Conservation (phyloP, 2,888 invertebrate species). For the Isoperla grammatica region DNA sequence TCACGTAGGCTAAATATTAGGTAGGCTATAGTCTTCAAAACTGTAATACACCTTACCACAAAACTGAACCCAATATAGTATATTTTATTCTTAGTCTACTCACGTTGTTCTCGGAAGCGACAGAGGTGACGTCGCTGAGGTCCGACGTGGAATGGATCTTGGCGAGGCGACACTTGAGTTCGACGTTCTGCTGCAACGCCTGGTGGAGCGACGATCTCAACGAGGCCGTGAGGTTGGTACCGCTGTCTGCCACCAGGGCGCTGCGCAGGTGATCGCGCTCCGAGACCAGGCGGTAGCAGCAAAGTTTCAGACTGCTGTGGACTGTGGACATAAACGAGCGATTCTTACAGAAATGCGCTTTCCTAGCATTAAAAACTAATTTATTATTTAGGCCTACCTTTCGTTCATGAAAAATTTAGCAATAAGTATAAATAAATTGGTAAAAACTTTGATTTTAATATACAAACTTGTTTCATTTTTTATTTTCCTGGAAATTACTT, state of each 20-base stretch:
- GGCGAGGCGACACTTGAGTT: conserved; percentile 57
- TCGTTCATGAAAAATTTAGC: no score
- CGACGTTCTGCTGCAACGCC: conserved; percentile 68
- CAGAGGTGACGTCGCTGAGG: conserved; percentile 54
- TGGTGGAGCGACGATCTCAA: conserved; percentile 56
- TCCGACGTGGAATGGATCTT: conserved; percentile 60
- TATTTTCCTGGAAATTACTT: no score
- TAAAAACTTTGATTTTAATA: not conserved
- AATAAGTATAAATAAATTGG: no score
- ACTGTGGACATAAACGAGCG: conserved; percentile 41
- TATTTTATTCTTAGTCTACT: no score
- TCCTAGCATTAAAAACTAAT: no score
- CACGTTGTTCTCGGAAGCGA: conserved; percentile 41
- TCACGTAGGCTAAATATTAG: no score
- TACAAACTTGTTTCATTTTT: no score
- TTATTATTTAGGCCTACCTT: no score
- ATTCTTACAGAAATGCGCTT: no score
- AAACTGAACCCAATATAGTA: no score
- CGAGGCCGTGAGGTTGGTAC: conserved; percentile 48
- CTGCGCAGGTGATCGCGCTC: conserved; percentile 49
- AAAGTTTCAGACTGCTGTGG: conserved; percentile 46
- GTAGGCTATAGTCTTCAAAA: no score
- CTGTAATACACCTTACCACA: no score
- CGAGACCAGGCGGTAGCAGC: conserved; percentile 43
- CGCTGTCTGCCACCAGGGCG: conserved; percentile 37